phyloP scores from a whole-genome alignment of 2,888 invertebrate species.

The Drosophila quinaria region DNA sequence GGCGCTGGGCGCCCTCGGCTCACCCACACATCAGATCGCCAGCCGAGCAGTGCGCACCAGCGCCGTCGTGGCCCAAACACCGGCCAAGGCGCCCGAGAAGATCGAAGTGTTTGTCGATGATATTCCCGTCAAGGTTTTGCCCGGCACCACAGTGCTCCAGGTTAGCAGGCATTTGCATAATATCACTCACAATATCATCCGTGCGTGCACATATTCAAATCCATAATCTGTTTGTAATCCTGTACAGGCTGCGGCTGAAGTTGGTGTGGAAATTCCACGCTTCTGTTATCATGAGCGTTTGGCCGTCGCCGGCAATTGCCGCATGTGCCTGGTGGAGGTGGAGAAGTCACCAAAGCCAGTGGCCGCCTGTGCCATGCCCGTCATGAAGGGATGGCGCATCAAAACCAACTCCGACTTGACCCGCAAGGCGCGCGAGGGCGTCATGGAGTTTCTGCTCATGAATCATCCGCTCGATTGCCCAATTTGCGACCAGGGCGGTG shows the following conservation, averaged over 20 bases:
- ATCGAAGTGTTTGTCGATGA: conserved; percentile 99
- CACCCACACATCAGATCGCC: conserved; percentile 85
- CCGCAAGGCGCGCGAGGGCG: conserved; percentile 91
- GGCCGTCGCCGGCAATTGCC: conserved; percentile 99
- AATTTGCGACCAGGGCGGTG: conserved; percentile 99
- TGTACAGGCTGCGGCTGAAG: conserved; percentile 94
- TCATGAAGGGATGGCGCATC: conserved; percentile 99
- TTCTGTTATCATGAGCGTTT: conserved; percentile 99
- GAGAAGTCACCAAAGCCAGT: conserved; percentile 99
- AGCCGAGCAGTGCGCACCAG: conserved; percentile 86
- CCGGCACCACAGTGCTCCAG: conserved; percentile 98
- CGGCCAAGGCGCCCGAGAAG: conserved; percentile 89
- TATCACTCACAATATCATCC: too few relatives aligned
- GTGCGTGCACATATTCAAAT: not conserved
- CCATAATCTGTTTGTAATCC: not conserved
- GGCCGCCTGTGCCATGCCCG: conserved; percentile 99
- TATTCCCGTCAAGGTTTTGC: conserved; percentile 96
- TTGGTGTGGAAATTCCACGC: conserved; percentile 98
- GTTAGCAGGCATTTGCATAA: conserved; percentile 86
- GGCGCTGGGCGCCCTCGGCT: conserved; percentile 87
- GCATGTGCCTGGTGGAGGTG: conserved; percentile 99
- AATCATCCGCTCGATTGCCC: conserved; percentile 99
- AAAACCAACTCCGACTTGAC: conserved; percentile 99
- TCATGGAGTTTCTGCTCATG: conserved; percentile 99
- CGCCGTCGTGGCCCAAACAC: conserved; percentile 85